Base-by-base conservation (phyloP, 2,113 vertebrate species). In the Etheostoma cragini region DNA sequence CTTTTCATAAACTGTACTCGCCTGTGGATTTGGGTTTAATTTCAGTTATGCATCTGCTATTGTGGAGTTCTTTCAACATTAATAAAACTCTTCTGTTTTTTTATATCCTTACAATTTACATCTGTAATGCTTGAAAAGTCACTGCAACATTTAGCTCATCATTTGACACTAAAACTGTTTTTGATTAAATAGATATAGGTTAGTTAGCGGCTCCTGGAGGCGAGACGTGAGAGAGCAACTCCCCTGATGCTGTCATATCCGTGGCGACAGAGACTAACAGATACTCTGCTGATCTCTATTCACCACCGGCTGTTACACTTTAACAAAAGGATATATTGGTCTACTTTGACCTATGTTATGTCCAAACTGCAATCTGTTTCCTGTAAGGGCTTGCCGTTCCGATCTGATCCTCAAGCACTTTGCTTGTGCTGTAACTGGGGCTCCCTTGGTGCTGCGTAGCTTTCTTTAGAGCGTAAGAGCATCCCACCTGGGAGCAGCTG, bases 401-500 rank as follows among this genome's bases (percentile, higher is more conserved):
- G 17, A 69, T 81, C 42, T 61, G 71, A 84, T 24, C 60, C 56
- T 21, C 7, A 4, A 22, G 21, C 30, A 14, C 26, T 57, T 61
- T 10, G 26, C 19, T 68, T 15, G 11, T 16, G 47, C 50, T 17
- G 52, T 42, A 49, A 10, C 56, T 7, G 54, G 54, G 54, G 61
- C 14, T 63, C 62, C 17, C 6, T 70, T 21, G 8, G n/a, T 38
- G 49, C 42, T 35, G 45, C 6, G 15, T 19, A 47, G 21, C 69
- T 72, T 52, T n/a, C n/a, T 60, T 54, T 63, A 5, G 52, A 78
- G 42, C 5, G 42, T 22, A 38, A 33, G 52, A 21, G 45, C 73
- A 66, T 71, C 65, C 80, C 78, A 87, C 84, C 87, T 86, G 82
- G 68, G 76, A 89, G 81, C 81, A 74, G 74, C 74, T 77, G 68